phyloP scores from a whole-genome alignment of 2,797 vertebrate species.

The Prionace glauca region DNA sequence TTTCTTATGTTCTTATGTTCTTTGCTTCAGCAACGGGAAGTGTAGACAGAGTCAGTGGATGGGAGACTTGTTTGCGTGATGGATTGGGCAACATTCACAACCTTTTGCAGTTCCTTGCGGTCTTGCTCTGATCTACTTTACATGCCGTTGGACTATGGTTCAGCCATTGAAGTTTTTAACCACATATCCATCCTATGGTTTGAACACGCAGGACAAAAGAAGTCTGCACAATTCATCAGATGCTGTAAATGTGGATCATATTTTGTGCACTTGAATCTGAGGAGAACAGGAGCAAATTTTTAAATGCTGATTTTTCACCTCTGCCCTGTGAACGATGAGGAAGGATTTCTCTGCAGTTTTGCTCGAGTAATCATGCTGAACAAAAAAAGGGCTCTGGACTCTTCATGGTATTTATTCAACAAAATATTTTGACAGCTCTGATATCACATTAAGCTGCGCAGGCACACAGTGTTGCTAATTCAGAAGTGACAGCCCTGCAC shows the following conservation, averaged over 20 bases:
- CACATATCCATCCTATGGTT: neutral
- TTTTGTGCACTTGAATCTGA: neutral
- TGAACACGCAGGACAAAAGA: neutral
- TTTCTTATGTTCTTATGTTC: too few species aligned
- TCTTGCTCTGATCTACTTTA: too few species aligned
- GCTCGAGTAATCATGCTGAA: neutral
- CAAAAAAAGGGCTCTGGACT: neutral
- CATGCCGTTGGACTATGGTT: neutral
- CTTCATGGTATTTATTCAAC: neutral
- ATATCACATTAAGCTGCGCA: neutral
- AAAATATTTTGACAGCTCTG: neutral
- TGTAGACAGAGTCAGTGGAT: too few species aligned
- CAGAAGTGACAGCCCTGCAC: neutral
- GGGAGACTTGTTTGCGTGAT: too few species aligned
- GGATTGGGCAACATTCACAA: too few species aligned
- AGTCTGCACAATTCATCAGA: too few species aligned
- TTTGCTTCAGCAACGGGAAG: too few species aligned
- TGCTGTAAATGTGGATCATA: neutral
- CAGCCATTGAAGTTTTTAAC: neutral
- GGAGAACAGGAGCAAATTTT: neutral
- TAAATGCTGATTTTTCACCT: neutral
- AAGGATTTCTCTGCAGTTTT: neutral
- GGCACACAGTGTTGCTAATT: neutral
- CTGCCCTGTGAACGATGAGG: neutral
- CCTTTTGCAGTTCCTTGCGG: too few species aligned